Base-by-base conservation (phyloP, 2,888 invertebrate genomes). In the Drosophila pullipes region DNA sequence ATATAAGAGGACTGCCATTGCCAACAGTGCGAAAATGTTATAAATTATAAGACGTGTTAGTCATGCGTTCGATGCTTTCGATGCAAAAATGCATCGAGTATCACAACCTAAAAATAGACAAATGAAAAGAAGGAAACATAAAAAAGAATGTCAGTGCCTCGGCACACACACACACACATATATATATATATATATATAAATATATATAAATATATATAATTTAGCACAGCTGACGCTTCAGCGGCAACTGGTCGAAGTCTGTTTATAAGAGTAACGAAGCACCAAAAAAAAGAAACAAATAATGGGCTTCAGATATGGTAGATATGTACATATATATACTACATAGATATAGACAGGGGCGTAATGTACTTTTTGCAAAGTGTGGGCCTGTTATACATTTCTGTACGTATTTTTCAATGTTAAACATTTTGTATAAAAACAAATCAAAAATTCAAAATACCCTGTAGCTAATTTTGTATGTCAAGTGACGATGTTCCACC, bases 181-280 rank as follows among this genome's bases (percentile, higher is more conserved):
- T 2, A 47, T 25, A 11, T 7, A 22, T 22, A 22, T 22, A 16
- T 25, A 54, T 35, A 22, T 35, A 13, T 22, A 25, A 3, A 28
- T 31, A 44, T 22, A 11, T 4, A 35, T 11, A 41, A 1, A 11
- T 28, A 30, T 22, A 39, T 44, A 58, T 49, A 73, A 73, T 64
- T 61, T 68, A 67, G 71, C 71, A 54, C 60, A 70, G 37, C 35
- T 25, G 37, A 55, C 18, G 18, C 47, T 25, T 9, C 18, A 55
- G 49, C 35, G 18, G 35, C 54, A 55, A 47, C 47, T 35, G n/a
- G 22, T 22, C 41, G 58, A 66, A 58, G 41, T 69, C 57, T 57
- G 57, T 74, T 63, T 57, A 69, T 69, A 76, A 77, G 73, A 76
- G 61, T 77, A 71, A 71, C 54, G 66, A 67, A 66, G n/a, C 54